Evolutionary conservation across 2,113 vertebrate species (phyloP), one percentile per base, ranked within the genome.

Genomic region (Shinisaurus crocodilurus): DNA sequence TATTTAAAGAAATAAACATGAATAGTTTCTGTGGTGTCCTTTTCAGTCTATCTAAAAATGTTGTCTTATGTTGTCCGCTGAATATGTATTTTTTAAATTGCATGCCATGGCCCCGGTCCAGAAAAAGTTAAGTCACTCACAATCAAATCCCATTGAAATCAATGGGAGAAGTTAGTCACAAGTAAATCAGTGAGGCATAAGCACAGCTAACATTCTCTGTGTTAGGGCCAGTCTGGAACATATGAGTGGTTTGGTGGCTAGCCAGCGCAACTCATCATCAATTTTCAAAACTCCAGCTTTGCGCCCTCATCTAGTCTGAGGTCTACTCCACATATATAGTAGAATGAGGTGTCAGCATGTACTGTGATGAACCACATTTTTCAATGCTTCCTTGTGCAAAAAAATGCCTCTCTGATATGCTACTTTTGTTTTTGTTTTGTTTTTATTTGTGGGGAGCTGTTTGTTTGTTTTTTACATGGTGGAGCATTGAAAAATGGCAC

Each of bases 1-100:
- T 85, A 92, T 91, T 92, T 88, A 92, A 94, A 94, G 37, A 74
- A 93, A 89, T 87, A 93, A 93, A 95, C 43, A 37, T 88, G 87
- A 91, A 45, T 48, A 18, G 37, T 88, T 65, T 54, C 69, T 89
- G 74, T 92, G 60, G 7, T 94, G 88, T 88, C 94, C 89, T 88
- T 72, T 87, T n/a, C 84, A 63, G 54, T 91, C 91, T 84, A 92
- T 92, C 93, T 90, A 80, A 72, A 94, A 92, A 45, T 82, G 16
- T 91, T 88, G 89, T 80, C 43, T 85, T n/a, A 85, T 54, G 45
- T 89, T 93, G 94, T 88, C 72, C 80, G 91, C 18, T 9, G 16
- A 82, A 60, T 16, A 60, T 60, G 60, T 60, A 0, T 50, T 37
- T 48, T 80, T 37, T 60, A 57, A n/a, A n/a, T 9, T 60, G 13